phyloP scores from a whole-genome alignment of 2,888 invertebrate genomes.

The Rhingia rostrata region DNA sequence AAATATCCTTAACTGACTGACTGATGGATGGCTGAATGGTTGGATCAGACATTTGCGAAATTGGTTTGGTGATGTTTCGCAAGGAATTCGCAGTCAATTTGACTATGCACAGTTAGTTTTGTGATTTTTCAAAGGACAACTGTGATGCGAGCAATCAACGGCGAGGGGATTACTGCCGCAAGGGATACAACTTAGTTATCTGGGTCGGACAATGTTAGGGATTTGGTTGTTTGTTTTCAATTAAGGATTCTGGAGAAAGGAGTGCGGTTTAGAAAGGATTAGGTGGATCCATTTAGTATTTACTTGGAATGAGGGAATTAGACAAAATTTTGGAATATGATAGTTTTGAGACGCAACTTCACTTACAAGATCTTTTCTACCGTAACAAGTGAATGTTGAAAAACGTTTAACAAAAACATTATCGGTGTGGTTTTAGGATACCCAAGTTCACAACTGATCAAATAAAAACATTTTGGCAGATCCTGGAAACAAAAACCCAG shows the following conservation, averaged over 20 bases:
- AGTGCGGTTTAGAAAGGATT: too few species aligned
- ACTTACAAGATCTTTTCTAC: too few species aligned
- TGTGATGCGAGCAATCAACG: slow-evolving; percentile 22
- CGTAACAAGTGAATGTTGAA: too few species aligned
- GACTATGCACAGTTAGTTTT: slow-evolving; percentile 16
- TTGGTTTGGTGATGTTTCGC: slow-evolving; percentile 19
- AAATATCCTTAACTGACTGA: slow-evolving; percentile 51
- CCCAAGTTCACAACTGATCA: too few species aligned
- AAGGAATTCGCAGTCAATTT: slow-evolving; percentile 54
- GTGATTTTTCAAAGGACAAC: slow-evolving; percentile 24
- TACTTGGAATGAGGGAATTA: too few species aligned
- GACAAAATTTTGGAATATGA: too few species aligned
- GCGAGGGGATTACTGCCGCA: slow-evolving; percentile 1
- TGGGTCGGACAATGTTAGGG: background rate
- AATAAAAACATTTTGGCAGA: too few species aligned
- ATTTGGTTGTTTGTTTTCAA: background rate
- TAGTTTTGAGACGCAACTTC: too few species aligned
- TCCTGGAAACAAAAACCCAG: too few species aligned
- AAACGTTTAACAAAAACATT: too few species aligned
- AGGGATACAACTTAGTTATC: slow-evolving; percentile 1
- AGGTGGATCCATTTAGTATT: too few species aligned
- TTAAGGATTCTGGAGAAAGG: background rate
- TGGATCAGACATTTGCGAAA: slow-evolving; percentile 51
- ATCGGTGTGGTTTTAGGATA: too few species aligned
- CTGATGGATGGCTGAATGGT: slow-evolving; percentile 48